Base-by-base conservation (phyloP, 1,140 invertebrate species). In the Chelonus insularis region DNA sequence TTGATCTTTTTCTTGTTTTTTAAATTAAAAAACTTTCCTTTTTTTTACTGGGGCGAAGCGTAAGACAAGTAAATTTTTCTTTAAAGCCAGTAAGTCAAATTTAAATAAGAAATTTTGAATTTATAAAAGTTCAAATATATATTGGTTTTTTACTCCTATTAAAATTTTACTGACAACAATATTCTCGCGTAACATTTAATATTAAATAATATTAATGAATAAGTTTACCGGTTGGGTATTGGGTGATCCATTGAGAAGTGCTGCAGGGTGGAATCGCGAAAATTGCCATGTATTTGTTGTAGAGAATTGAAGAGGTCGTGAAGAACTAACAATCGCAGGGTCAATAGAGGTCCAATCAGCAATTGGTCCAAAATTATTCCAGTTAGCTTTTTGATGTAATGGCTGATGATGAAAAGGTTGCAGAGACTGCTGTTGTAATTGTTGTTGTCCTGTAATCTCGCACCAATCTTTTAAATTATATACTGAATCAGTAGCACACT, bases 311-410 rank as follows among this genome's bases (percentile, higher is more conserved):
- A 83, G 80, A 70, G 83, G 85, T 65, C 83, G 78, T 63, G 85
- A 84, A 34, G 89, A 89, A 57, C 89, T 89, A 70, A 95, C 86
- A 69, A 95, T 94, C 56, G 92, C 92, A 57, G 92, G 92, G 82
- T 95, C 92, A 79, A 93, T 85, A 62, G 89, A 86, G 69, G 91
- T 91, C 91, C 91, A 93, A 79, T 93, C 90, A 62, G 85, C 74
- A 55, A 80, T 77, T 64, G 80, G 74, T 65, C 79, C 79, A 56
- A 80, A 75, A 52, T 81, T 81, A 62, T 76, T 81, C 81, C 80
- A 82, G 14, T 76, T 74, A 48, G 70, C 69, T 64, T 82, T 80
- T 55, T 76, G 79, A 57, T 79, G 77, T 25, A 81, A 59, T 39
- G 71, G 54, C 66, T 76, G 78, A 69, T 79, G 78, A 54, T 79